Conservation (phyloP, 2,113 vertebrate genomes). For the Panthera uncia region DNA sequence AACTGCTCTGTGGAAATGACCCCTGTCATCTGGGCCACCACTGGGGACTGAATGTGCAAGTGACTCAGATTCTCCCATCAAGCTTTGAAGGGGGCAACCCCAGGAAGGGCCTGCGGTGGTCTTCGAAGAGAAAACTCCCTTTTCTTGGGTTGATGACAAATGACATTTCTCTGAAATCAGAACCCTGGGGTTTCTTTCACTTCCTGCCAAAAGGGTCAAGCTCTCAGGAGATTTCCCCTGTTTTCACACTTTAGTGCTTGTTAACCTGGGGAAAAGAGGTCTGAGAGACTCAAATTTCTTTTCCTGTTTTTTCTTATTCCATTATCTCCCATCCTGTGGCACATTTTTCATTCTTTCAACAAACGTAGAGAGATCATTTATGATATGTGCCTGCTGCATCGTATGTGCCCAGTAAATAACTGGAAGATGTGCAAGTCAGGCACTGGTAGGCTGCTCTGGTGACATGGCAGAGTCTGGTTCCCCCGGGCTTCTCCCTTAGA, state of each 20-base stretch:
- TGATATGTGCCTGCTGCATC: neutral
- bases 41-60: neutral
- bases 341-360: neutral
- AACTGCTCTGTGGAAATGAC: constrained; percentile 38
- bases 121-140: constrained; percentile 56
- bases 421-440: neutral
- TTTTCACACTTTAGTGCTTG: constrained; percentile 46
- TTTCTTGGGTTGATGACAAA: constrained; percentile 74
- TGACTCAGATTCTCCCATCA: constrained; percentile 69
- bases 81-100: constrained; percentile 51
- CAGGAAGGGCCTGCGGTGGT: constrained; percentile 65
- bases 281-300: constrained; percentile 27
- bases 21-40: neutral
- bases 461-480: neutral
- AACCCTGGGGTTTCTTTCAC: constrained; percentile 66
- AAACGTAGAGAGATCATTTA: neutral
- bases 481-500: neutral
- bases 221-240: constrained; percentile 54
- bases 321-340: neutral
- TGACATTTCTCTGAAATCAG: constrained; percentile 78
- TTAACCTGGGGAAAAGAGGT: constrained; percentile 15
- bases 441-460: neutral
- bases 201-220: constrained; percentile 67
- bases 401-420: neutral
- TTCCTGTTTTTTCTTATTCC: constrained; percentile 18